These are phyloP conservation scores for Gracilinanus agilis DNA, from an alignment of 2,113 vertebrate genomes.

Conservation along the genomic window DNA sequence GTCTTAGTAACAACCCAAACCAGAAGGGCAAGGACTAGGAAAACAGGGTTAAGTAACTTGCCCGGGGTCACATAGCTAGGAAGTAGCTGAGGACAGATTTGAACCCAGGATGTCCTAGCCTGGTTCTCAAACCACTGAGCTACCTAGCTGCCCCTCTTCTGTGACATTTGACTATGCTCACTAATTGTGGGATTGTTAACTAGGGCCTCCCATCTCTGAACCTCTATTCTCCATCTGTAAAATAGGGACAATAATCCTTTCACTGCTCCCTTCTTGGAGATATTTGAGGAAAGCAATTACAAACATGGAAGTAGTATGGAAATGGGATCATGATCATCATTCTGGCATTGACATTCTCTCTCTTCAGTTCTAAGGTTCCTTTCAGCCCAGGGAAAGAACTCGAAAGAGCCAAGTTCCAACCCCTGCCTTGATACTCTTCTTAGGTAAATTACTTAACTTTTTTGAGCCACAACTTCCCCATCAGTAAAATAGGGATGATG, in stretches of 20 bases:
- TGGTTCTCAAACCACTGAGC: too few relatives aligned
- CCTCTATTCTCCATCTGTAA: not conserved
- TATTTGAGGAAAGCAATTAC: not conserved
- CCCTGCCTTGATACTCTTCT: not conserved
- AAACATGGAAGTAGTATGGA: not conserved
- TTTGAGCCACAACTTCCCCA: not conserved
- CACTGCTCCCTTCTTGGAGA: not conserved
- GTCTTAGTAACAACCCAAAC: too few relatives aligned
- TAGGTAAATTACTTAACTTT: not conserved
- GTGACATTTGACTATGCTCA: too few relatives aligned
- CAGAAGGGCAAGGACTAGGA: too few relatives aligned
- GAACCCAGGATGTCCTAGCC: too few relatives aligned
- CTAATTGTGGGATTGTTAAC: constrained; percentile 9
- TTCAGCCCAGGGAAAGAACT: not conserved
- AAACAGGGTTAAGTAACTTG: too few relatives aligned
- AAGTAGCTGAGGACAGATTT: too few relatives aligned
- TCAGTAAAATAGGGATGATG: not conserved
- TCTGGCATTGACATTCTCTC: not conserved
- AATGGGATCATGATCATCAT: not conserved
- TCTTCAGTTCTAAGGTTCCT: not conserved
- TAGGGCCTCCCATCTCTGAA: accelerated
- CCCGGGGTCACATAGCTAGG: too few relatives aligned
- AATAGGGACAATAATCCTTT: not conserved
- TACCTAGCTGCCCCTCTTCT: too few relatives aligned
- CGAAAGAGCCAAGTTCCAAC: not conserved